Evolutionary conservation across 2,888 invertebrate genomes (phyloP).

Genomic region (Gibbula magus): DNA sequence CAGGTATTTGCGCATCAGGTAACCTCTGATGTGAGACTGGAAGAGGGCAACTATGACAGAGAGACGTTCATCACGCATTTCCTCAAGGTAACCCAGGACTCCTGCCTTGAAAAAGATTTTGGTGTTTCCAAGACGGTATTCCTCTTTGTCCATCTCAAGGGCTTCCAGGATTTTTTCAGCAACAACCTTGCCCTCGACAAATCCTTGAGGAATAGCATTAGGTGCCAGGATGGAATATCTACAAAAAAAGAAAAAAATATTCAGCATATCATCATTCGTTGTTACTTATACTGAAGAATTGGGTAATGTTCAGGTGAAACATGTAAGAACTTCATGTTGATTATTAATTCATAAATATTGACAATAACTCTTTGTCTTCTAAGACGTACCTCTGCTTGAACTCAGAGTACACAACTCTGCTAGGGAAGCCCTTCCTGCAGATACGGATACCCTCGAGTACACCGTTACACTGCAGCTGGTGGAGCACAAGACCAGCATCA

Average conservation of each 20-base stretch:
- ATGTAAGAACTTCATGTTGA: too few relatives aligned
- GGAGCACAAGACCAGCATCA: slow-evolving; percentile 98
- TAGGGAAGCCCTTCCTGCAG: slow-evolving; percentile 99
- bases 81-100: slow-evolving; percentile 99
- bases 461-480: slow-evolving; percentile 99
- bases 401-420: slow-evolving; percentile 99
- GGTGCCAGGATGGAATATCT: slow-evolving; percentile 98
- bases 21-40: slow-evolving; percentile 94
- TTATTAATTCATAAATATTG: too few relatives aligned
- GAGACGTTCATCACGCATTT: slow-evolving; percentile 99
- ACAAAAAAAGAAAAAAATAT: slow-evolving; percentile 16
- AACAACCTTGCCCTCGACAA: slow-evolving; percentile 80
- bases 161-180: slow-evolving; percentile 79
- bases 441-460: slow-evolving; percentile 99
- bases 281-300: too few relatives aligned
- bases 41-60: slow-evolving; percentile 95
- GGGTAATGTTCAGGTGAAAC: too few relatives aligned
- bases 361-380: not conserved
- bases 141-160: slow-evolving; percentile 89
- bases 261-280: too few relatives aligned
- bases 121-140: slow-evolving; percentile 97
- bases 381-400: slow-evolving; percentile 98
- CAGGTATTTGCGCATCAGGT: slow-evolving; percentile 83
- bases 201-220: slow-evolving; percentile 80
- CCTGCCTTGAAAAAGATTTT: slow-evolving; percentile 99